Evolutionary conservation across 2,888 invertebrate genomes (phyloP), one percentile per base, ranked within the genome.

Genomic region (Cabera pusaria): DNA sequence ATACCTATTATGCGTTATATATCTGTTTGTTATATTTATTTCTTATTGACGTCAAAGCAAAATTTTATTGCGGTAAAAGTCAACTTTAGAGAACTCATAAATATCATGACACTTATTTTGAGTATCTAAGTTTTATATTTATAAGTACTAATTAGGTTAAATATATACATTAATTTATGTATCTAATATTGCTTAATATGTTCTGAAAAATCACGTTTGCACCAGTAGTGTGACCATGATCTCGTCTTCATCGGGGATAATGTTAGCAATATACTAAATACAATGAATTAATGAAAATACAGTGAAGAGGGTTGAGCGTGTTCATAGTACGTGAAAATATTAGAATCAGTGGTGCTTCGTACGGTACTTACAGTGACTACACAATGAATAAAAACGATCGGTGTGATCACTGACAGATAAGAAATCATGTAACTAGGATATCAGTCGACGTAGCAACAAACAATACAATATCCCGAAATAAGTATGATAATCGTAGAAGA

Each of bases 401-500:
- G 36, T 27, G 42, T 59, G 41, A 53, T 59, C 59, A 55, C 65
- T 69, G 74, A 72, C 59, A 64, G 63, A 71, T 59, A 71, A 59
- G 64, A 65, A 68, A 67, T 64, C 56, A 57, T 3, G 14, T 37
- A 61, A 52, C 46, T 60, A 62, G 66, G 67, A 70, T 60, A 70
- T 70, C 77, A 76, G 75, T 75, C 72, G 59, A 72, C 52, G 61
- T 63, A 73, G 71, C 70, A n/a, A n/a, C n/a, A 73, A 77, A 77
- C 64, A 58, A 72, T 74, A 77, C 57, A 59, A 68, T 74, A 69
- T 72, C 63, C 68, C 64, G 71, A 82, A 83, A 83, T 72, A 72
- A 74, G 64, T 60, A 82, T 71, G 70, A 79, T 79, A 79, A 75
- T 71, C 77, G 83, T 78, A 83, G 80, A 86, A 86, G 86, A 86